These are phyloP conservation scores for Panthera leo DNA, from an alignment of 2,113 vertebrate species.

Conservation along the genomic window DNA sequence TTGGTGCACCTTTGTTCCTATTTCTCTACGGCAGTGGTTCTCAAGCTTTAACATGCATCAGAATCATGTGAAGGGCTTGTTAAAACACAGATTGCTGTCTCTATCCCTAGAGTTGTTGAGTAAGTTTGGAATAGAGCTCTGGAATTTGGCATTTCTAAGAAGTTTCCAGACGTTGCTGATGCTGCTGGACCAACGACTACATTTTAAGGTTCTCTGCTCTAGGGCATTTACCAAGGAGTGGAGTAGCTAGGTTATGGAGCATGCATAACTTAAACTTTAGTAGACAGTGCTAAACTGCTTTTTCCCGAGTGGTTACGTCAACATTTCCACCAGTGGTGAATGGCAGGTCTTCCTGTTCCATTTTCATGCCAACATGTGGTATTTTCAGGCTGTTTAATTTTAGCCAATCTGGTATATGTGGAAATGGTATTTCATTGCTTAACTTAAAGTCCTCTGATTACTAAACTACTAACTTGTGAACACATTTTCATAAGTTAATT, in stretches of 20 bases:
- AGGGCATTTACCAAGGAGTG: not conserved
- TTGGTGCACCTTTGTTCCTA: not conserved
- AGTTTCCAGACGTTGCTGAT: not conserved
- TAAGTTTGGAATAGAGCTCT: not conserved
- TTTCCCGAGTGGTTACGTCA: not conserved
- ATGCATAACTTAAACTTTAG: not conserved
- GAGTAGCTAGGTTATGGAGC: not conserved
- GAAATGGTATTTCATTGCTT: not conserved
- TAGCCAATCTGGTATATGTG: not conserved
- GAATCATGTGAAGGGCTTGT: not conserved
- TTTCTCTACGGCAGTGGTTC: not conserved
- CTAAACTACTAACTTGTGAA: not conserved
- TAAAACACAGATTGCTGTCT: not conserved
- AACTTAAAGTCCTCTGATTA: not conserved
- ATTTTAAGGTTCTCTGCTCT: not conserved
- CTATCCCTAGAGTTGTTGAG: not conserved
- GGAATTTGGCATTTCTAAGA: not conserved
- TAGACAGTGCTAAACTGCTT: not conserved
- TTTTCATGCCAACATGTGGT: not conserved
- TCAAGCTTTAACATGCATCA: not conserved
- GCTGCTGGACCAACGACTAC: not conserved
- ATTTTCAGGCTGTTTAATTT: not conserved
- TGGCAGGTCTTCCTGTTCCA: not conserved
- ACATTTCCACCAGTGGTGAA: not conserved
- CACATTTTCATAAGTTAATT: constrained; percentile 1